Base-by-base conservation (phyloP, 2,113 vertebrate genomes). In the Scytalopus superciliaris region DNA sequence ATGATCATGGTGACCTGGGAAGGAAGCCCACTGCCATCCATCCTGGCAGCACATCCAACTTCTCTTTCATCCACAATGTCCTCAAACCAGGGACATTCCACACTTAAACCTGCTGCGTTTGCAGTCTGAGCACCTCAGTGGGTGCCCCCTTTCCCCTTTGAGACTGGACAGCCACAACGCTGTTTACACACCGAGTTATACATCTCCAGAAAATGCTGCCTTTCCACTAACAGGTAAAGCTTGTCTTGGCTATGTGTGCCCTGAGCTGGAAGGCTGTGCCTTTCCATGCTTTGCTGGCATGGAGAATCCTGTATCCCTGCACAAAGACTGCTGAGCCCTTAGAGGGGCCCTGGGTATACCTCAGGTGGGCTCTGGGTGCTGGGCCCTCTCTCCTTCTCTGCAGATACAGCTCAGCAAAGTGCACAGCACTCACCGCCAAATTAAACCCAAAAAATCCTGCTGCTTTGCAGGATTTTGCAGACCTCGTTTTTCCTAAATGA, bases 401-500 rank as follows among this genome's bases (percentile, higher is more conserved):
- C 17, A 70, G 56, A 67, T 21, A 47, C 42, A 84, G 55, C 80
- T 84, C 81, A 89, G 70, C 57, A 69, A 85, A 62, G 35, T 42
- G 64, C 63, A 37, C 89, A 68, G 73, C 25, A 2, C 64, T 52
- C 50, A 25, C 35, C 47, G 49, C 27, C 80, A 94, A 37, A 63
- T 50, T 84, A 81, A 59, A 10, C 10, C n/a, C 37, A 5, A 2
- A 14, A 81, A 76, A 56, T 19, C 23, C 77, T 73, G 47, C 75
- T 84, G 40, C 85, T 74, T 52, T 69, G 79, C 42, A 84, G 56
- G 42, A 74, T 81, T 94, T 56, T 89, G 73, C 60, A 84, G 79
- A 73, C 49, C 64, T 79, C 18, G 4, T 25, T 84, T 91, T 67
- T 93, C 47, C 53, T 72, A 94, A 77, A 86, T n/a, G 56, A 85